Base-by-base conservation (phyloP, 2,113 vertebrate species). In the Brachypodius melanocephalos region DNA sequence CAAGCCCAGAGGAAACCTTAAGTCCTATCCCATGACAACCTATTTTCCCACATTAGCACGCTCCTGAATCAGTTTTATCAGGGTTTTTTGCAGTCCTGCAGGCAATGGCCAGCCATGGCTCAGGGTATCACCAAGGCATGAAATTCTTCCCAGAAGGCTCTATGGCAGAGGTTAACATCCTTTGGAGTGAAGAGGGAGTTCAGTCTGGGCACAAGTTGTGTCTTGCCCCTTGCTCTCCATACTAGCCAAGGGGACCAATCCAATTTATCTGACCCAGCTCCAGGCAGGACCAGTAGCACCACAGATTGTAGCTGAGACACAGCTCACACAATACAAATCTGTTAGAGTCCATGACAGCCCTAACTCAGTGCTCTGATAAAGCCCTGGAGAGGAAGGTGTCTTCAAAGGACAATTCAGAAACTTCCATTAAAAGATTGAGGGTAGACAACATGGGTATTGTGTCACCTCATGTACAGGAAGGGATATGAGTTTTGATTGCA, bases 331-430 rank as follows among this genome's bases (percentile, higher is more conserved):
- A 10, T 51, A 25, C 62, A 25, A 34, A 3, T 24, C 36, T 76
- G 3, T 52, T 52, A 36, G 2, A 1, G 8, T 46, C 15, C n/a
- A 1, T 29, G 29, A n/a, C 12, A 46, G 12, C 12, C 34, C 8
- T 36, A 52, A 36, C 11, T 71, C 38, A 8, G 18, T n/a, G 9
- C 9, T 71, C 34, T 89, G 48, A 51, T n/a, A 67, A 95, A 85
- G 71, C 17, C 21, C 51, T 59, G 29, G 34, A 58, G 40, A 82
- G 12, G 11, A 49, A 82, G 5, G 10, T n/a, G 17, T 62, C 51
- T 73, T 58, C 49, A 76, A 82, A 79, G 34, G 20, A 49, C 31
- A 73, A 42, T 49, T 73, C 45, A 69, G 51, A 79, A 85, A 54
- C 10, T 72, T 48, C 46, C 5, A 32, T 57, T 63, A 61, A 82